phyloP scores from a whole-genome alignment of 2,797 vertebrate species.

The Clamator glandarius region DNA sequence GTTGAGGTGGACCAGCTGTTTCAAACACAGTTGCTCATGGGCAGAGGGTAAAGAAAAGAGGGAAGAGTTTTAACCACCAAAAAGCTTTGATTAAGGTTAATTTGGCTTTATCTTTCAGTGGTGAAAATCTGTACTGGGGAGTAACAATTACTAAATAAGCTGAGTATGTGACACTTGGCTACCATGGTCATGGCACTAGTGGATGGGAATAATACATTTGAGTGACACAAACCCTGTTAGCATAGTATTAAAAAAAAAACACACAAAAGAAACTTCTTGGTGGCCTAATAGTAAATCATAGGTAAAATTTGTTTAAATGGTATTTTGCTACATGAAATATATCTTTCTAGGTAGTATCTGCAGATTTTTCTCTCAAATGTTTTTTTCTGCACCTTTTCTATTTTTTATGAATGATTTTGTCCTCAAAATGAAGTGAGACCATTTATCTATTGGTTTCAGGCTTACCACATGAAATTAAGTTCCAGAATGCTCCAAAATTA shows the following conservation, averaged over 20 bases:
- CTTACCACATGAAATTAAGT: conserved; percentile 71
- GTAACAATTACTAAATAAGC: conserved; percentile 58
- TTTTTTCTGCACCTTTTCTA: background rate
- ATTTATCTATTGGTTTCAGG: conserved; percentile 63
- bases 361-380: too few species aligned
- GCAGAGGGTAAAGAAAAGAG: conserved; percentile 23
- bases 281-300: too few species aligned
- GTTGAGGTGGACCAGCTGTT: conserved; percentile 31
- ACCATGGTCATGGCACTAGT: conserved; percentile 40
- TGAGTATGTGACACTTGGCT: conserved; percentile 57
- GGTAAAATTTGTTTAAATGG: too few species aligned
- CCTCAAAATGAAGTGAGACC: conserved; percentile 30
- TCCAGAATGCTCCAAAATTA: conserved; percentile 74
- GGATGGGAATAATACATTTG: conserved; percentile 43
- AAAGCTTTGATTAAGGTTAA: conserved; percentile 60
- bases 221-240: conserved; percentile 38
- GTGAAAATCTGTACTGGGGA: conserved; percentile 63
- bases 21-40: background rate
- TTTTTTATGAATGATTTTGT: conserved; percentile 20
- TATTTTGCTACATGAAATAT: too few species aligned
- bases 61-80: conserved; percentile 30
- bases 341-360: too few species aligned
- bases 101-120: conserved; percentile 67
- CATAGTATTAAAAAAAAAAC: too few species aligned
- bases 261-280: too few species aligned